phyloP scores from a whole-genome alignment of 2,113 vertebrate species.

The Erythrocebus patas region DNA sequence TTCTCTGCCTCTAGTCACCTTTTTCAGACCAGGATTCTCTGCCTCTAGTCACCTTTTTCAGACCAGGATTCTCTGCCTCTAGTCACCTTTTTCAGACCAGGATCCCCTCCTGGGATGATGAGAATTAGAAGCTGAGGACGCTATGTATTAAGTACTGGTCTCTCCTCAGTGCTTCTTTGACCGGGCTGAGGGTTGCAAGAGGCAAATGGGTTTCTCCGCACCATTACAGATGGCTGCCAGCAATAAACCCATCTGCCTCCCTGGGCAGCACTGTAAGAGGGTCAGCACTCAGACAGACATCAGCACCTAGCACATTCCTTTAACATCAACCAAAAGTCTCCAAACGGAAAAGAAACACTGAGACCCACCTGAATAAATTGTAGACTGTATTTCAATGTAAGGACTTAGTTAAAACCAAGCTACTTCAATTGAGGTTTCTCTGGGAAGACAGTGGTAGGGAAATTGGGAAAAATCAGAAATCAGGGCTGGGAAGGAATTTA shows the following conservation, averaged over 20 bases:
- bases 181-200: slow-evolving; percentile 52
- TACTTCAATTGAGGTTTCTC: slow-evolving; percentile 69
- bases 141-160: slow-evolving; percentile 44
- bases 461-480: slow-evolving; percentile 49
- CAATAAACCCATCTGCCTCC: slow-evolving; percentile 74
- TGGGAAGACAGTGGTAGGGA: slow-evolving; percentile 10
- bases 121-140: slow-evolving; percentile 39
- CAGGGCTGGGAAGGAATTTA: slow-evolving; percentile 15
- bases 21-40: not conserved
- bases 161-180: slow-evolving; percentile 58
- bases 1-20: not conserved
- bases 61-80: not conserved
- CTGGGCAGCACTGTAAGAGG: slow-evolving; percentile 46
- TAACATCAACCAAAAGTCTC: slow-evolving; percentile 66
- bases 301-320: slow-evolving; percentile 57
- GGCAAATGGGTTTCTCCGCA: slow-evolving; percentile 64
- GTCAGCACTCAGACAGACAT: slow-evolving; percentile 61
- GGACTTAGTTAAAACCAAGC: slow-evolving; percentile 70
- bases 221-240: slow-evolving; percentile 55
- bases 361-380: slow-evolving; percentile 69
- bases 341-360: slow-evolving; percentile 37
- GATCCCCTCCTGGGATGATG: not conserved
- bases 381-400: slow-evolving; percentile 71
- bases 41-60: not conserved
- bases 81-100: not conserved